Evolutionary conservation across 2,888 invertebrate genomes (phyloP).

Genomic region (Crossocerus cetratus): DNA sequence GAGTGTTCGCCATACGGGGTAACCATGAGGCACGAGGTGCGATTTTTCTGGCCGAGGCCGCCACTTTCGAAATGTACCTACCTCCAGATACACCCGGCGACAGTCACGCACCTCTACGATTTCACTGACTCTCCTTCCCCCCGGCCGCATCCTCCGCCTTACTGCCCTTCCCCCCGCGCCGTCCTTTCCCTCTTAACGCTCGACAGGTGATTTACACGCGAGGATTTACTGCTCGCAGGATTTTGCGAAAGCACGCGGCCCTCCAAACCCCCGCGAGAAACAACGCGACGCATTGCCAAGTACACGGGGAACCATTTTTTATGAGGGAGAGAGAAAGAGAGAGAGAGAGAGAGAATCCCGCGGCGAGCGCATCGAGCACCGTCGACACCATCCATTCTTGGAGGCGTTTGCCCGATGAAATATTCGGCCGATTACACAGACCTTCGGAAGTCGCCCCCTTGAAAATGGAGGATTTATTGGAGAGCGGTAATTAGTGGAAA

Average conservation of each 20-base stretch:
- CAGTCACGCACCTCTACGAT: constrained; percentile 49
- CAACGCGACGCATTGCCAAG: constrained; percentile 42
- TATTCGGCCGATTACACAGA: neutral
- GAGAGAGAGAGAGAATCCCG: constrained; percentile 13
- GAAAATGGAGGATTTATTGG: too few relatives aligned
- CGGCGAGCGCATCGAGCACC: constrained; percentile 19
- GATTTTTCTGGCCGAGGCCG: constrained; percentile 22
- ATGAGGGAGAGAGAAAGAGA: constrained; percentile 10
- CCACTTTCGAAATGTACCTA: constrained; percentile 43
- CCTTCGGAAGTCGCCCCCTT: too few relatives aligned
- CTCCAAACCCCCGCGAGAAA: constrained; percentile 55
- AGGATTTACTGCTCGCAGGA: constrained; percentile 67
- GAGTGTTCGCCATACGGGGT: constrained; percentile 59
- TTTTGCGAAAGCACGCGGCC: constrained; percentile 62
- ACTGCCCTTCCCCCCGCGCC: constrained; percentile 2
- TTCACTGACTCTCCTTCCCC: constrained; percentile 49
- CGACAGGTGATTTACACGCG: constrained; percentile 71
- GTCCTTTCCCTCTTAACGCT: constrained; percentile 55
- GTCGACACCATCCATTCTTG: neutral
- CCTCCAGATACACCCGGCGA: constrained; percentile 20
- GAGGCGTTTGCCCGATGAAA: neutral
- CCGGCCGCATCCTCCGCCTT: constrained; percentile 26
- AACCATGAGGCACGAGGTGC: constrained; percentile 17
- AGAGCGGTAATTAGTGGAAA: too few relatives aligned
- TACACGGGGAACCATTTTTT: constrained; percentile 60